phyloP scores from a whole-genome alignment of 2,888 invertebrate genomes.

The Zygothrica quintamaculata region DNA sequence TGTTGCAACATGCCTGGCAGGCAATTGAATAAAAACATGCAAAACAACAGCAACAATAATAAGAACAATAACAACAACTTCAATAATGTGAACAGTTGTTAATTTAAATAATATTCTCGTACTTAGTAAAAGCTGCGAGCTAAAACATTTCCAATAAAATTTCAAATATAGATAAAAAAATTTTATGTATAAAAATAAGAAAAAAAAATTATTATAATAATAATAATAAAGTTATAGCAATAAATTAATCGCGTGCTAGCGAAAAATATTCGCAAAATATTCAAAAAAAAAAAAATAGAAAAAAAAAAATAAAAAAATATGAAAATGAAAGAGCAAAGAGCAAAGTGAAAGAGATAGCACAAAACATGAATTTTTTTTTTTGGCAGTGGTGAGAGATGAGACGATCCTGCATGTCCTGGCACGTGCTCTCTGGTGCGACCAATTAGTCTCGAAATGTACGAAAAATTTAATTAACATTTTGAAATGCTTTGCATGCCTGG shows the following conservation, averaged over 20 bases:
- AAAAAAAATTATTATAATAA: slow-evolving; percentile 2
- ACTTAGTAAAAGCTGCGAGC: slow-evolving; percentile 13
- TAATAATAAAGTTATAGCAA: slow-evolving; percentile 36
- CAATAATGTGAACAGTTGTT: slow-evolving; percentile 42
- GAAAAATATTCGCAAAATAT: slow-evolving; percentile 13
- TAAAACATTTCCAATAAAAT: slow-evolving; percentile 23
- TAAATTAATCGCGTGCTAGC: slow-evolving; percentile 24
- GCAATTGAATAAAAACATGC: slow-evolving; percentile 22
- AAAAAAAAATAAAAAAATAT: neutral
- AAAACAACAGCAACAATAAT: slow-evolving; percentile 1
- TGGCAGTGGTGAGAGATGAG: no score
- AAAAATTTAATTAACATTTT: slow-evolving; percentile 79
- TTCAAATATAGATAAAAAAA: neutral
- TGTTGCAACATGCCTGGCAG: slow-evolving; percentile 30
- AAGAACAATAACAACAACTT: slow-evolving; percentile 6
- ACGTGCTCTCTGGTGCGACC: slow-evolving; percentile 47
- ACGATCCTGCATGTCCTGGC: slow-evolving; percentile 18
- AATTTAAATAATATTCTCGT: slow-evolving; percentile 35
- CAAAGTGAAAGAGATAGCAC: no score
- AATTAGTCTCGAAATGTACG: slow-evolving; percentile 62
- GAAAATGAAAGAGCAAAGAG: neutral
- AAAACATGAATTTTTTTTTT: no score
- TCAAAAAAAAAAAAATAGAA: neutral
- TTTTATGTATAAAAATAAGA: no score
- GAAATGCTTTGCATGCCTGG: slow-evolving; percentile 69